A percentile compares a stretch with the other conserved stretches of the same genome.
Evolutionary conservation across 2,113 vertebrate genomes (phyloP).

Genomic region (Nicator chloris): DNA sequence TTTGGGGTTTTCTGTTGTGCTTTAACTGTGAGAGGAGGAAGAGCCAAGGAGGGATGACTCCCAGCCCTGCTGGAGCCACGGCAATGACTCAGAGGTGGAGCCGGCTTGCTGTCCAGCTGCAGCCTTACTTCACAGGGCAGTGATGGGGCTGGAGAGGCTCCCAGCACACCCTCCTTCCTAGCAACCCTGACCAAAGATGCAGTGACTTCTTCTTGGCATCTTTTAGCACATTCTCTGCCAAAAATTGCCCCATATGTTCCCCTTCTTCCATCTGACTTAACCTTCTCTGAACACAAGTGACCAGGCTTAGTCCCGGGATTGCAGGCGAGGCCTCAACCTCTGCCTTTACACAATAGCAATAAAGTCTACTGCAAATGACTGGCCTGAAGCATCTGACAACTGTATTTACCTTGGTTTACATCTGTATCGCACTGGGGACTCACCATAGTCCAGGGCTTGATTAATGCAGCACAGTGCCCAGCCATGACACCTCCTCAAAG

Average conservation of each 20-base stretch:
- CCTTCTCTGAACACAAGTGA: background rate
- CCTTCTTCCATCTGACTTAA: background rate
- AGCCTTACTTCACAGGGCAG: background rate
- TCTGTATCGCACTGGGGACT: background rate
- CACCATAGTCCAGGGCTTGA: background rate
- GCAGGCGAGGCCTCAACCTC: rapidly evolving
- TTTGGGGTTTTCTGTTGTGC: background rate
- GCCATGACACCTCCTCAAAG: background rate
- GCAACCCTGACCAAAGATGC: background rate
- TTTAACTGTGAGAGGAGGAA: background rate
- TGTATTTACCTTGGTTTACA: background rate
- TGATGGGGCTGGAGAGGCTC: background rate
- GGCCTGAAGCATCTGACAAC: background rate
- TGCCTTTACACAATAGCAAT: rapidly evolving
- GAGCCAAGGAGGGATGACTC: background rate
- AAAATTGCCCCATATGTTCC: background rate
- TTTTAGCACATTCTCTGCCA: background rate
- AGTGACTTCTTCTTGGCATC: background rate
- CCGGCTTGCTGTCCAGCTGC: background rate
- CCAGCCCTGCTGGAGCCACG: background rate
- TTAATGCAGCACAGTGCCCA: background rate
- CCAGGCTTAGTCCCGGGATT: background rate
- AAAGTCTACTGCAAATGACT: background rate
- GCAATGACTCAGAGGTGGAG: background rate
- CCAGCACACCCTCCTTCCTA: background rate